These are phyloP conservation scores for Peromyscus leucopus DNA, from an alignment of 2,113 vertebrate species.

Conservation along the genomic window DNA sequence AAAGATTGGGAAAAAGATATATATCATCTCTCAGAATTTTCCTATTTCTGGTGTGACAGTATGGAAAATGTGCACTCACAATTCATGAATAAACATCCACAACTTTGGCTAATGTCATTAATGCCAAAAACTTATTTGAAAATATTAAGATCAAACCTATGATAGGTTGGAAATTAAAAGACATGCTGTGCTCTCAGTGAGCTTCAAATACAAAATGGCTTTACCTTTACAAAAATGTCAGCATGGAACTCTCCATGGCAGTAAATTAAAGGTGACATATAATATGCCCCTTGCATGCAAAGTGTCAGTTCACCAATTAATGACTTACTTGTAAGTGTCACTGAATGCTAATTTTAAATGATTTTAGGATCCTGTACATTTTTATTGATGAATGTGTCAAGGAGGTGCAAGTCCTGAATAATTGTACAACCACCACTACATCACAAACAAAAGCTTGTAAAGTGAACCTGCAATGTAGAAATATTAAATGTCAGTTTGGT, in stretches of 20 bases:
- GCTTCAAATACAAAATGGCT: constrained; percentile 38
- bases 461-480: not conserved
- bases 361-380: constrained; percentile 57
- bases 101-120: not conserved
- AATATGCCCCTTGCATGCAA: constrained; percentile 27
- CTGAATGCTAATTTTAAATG: constrained; percentile 73
- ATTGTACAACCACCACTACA: constrained; percentile 22
- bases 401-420: constrained; percentile 57
- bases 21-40: not conserved
- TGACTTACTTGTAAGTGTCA: constrained; percentile 52
- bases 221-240: constrained; percentile 51
- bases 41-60: not conserved
- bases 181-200: not conserved
- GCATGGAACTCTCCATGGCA: not conserved
- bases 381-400: constrained; percentile 73
- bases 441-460: constrained; percentile 46
- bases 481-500: constrained; percentile 47
- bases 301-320: constrained; percentile 60
- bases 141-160: constrained; percentile 26
- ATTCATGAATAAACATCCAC: not conserved
- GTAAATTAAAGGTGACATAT: constrained; percentile 67
- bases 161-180: constrained; percentile 53
- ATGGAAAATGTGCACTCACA: not conserved
- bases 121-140: constrained; percentile 12
- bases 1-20: not conserved